These are phyloP conservation scores for Channa maculata DNA, from an alignment of 2,113 vertebrate genomes.

Conservation along the genomic window DNA sequence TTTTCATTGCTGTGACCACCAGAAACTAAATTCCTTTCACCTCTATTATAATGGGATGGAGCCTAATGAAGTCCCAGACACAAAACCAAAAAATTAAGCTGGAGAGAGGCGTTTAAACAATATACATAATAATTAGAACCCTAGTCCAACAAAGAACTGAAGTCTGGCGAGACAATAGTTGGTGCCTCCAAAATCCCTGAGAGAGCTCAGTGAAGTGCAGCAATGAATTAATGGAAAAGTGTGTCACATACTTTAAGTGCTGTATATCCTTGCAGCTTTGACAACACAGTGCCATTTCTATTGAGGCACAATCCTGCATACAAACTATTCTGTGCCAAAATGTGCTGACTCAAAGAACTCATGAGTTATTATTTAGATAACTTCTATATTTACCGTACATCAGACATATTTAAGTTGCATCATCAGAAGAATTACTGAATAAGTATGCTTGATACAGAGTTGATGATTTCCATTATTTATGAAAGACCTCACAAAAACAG, in stretches of 20 bases:
- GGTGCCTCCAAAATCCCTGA: background rate
- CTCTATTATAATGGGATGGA: background rate
- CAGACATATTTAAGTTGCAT: slow-evolving; percentile 6
- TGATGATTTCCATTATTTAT: slow-evolving; percentile 61
- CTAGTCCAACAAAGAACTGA: background rate
- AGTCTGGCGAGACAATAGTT: background rate
- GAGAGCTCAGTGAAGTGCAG: slow-evolving; percentile 32
- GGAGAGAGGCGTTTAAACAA: too few species aligned
- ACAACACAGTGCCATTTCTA: background rate
- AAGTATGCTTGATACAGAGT: slow-evolving; percentile 28
- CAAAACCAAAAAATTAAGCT: too few species aligned
- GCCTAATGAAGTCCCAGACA: background rate
- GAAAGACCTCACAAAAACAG: slow-evolving; percentile 46
- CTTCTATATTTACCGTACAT: background rate
- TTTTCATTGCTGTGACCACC: background rate
- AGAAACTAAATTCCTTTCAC: slow-evolving; percentile 5
- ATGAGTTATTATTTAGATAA: slow-evolving; percentile 4
- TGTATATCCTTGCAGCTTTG: slow-evolving; percentile 22
- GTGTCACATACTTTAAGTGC: slow-evolving; percentile 15
- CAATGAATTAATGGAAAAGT: slow-evolving; percentile 36
- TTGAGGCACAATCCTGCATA: background rate
- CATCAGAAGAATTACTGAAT: slow-evolving; percentile 13
- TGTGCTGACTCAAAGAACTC: slow-evolving; percentile 23
- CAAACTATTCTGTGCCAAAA: background rate
- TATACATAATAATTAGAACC: too few species aligned